Evolutionary conservation across 2,113 vertebrate genomes (phyloP), one percentile per base, ranked within the genome.

Genomic region (Amblyornis subalaris): DNA sequence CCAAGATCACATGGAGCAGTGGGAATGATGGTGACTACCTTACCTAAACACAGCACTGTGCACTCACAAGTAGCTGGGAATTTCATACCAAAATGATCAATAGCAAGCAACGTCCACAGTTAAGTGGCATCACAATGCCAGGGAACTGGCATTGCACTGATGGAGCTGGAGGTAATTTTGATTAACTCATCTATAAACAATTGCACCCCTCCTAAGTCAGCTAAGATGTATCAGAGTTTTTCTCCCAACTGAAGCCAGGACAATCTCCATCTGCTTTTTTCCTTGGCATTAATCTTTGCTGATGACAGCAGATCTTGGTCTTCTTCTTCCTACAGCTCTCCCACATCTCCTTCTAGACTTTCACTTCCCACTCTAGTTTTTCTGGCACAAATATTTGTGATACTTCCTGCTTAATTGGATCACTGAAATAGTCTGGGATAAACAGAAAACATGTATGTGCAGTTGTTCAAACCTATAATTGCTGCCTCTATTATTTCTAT

Each of bases 51-150:
- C 36, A 58, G 44, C 10, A 64, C n/a, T 2, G 2, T 48, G 21
- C 0, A 0, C 16, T 84, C 22, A 38, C 29, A 18, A 10, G 29
- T 4, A 70, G 15, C 24, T 77, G 8, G 14, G 47, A 71, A 23
- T 33, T 88, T 45, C n/a, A 23, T 45, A 16, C 44, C 75, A 22
- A 94, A 84, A 60, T 42, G 48, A n/a, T 88, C 77, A 53, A 16
- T 33, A 89, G 33, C 4, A 14, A 57, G 20, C 10, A 42, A 28
- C 0, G 4, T 18, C 21, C 8, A 4, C 1, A 36, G 10, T 33
- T 57, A 36, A 40, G 7, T 36, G 36, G 12, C 45, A 73, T 36
- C 12, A 14, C 44, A 24, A 1, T 72, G 47, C 36, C 38, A 50
- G 26, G 48, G 20, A 92, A 23, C 29, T 45, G 85, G 17, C 21